A percentile compares a stretch with the other conserved stretches of the same genome.
Conservation (phyloP, 2,113 vertebrate genomes). For the Lates calcarifer region DNA sequence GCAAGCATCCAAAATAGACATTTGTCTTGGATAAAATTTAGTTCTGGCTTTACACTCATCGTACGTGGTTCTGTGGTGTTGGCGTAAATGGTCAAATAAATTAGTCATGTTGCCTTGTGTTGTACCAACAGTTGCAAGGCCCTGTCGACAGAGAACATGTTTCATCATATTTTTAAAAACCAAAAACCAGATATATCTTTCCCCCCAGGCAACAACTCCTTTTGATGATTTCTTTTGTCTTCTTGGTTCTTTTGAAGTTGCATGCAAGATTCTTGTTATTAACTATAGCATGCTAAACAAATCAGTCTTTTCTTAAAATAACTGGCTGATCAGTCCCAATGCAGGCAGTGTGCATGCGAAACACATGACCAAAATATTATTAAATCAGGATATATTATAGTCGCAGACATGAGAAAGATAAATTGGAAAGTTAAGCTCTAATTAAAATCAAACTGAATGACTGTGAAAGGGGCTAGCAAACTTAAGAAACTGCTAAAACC, state of each 20-base stretch:
- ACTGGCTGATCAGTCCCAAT: background rate
- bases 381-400: constrained; percentile 10
- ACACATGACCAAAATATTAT: constrained; percentile 5
- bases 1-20: constrained; percentile 46
- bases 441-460: constrained; percentile 9
- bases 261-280: background rate
- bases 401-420: background rate
- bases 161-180: constrained; percentile 32
- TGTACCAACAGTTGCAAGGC: constrained; percentile 35
- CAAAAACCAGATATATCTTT: background rate
- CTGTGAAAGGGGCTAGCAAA: background rate
- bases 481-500: background rate
- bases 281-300: constrained; percentile 14
- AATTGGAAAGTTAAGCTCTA: background rate
- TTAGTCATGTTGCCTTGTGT: constrained; percentile 37
- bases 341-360: background rate
- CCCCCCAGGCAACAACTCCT: background rate
- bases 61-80: constrained; percentile 50
- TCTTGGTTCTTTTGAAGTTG: constrained; percentile 11
- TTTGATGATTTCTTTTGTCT: constrained; percentile 17
- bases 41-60: constrained; percentile 43
- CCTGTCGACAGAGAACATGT: constrained; percentile 7
- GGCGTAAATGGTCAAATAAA: constrained; percentile 42
- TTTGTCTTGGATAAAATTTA: constrained; percentile 45
- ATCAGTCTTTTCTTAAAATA: constrained; percentile 13